Evolutionary conservation across 2,888 invertebrate genomes (phyloP), one percentile per base, ranked within the genome.

Genomic region (Desoria tigrina): DNA sequence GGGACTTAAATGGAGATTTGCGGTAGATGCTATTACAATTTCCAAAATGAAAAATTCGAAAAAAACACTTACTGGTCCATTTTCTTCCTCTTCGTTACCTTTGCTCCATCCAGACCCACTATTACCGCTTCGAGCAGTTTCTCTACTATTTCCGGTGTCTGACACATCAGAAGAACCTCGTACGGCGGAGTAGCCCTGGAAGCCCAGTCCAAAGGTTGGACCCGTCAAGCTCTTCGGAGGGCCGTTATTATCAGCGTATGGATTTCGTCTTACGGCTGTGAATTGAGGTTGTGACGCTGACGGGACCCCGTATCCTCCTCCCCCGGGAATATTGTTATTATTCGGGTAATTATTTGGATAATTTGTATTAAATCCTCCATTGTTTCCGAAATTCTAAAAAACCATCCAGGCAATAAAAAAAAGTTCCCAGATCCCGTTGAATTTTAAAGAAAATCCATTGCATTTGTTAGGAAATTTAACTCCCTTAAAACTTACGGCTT

Each of bases 131-230:
- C n/a, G n/a, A n/a, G n/a, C n/a, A n/a, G n/a, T n/a, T n/a, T 61
- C 54, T 4, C 37, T 60, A 21, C 39, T 49, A 9, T 27, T 14
- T n/a, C 50, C 63, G 16, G 16, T 37, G n/a, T 54, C 49, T 7
- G 67, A 63, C 55, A 67, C 27, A 32, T 67, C 63, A 1, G 60
- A 56, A 1, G 64, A 55, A 53, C 61, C 64, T 49, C 67, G 28
- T 1, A 67, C 67, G 23, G 63, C 67, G 6, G 51, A 54, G 50
- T 67, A 67, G 9, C 55, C 39, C 27, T 62, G 24, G 51, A 63
- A 21, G 61, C 61, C 16, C 9, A 64, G 54, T 14, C 67, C 67
- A 61, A 67, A 67, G 1, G 61, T 57, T 32, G 67, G 67, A 42
- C 51, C 51, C 37, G 64, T 67, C 42, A 61, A 56, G 56, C 61